Evolutionary conservation across 2,113 vertebrate species (phyloP).

Genomic region (Rhea americana): DNA sequence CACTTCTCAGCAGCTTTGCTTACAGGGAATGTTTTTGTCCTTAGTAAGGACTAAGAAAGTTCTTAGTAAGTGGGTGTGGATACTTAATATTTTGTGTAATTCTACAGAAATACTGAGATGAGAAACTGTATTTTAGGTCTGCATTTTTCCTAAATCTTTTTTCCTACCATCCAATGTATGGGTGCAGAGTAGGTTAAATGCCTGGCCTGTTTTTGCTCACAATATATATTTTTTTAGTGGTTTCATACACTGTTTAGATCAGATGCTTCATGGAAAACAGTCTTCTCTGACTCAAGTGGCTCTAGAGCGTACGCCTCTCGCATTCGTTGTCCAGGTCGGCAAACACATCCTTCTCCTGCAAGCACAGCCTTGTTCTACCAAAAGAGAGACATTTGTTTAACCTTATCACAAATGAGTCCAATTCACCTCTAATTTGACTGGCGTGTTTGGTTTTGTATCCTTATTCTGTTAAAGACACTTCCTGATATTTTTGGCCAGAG

Average conservation of each 20-base stretch:
- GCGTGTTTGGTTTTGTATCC: background rate
- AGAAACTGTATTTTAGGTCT: background rate
- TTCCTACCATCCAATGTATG: background rate
- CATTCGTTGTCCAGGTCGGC: background rate
- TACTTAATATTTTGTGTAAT: background rate
- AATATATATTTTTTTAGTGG: background rate
- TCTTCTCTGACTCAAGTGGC: background rate
- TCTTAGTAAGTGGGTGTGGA: background rate
- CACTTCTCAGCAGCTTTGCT: background rate
- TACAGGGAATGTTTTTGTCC: background rate
- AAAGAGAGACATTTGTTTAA: constrained; percentile 37
- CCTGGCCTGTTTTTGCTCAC: background rate
- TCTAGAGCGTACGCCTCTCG: background rate
- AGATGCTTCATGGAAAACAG: background rate
- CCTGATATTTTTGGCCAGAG: background rate
- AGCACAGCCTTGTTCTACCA: background rate
- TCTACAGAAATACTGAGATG: background rate
- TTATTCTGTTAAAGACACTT: background rate
- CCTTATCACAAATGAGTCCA: constrained; percentile 32
- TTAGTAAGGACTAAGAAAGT: background rate
- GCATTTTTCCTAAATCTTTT: background rate
- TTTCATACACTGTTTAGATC: background rate
- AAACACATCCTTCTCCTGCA: background rate
- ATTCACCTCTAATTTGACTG: background rate
- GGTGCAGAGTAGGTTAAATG: background rate